Evolutionary conservation across 2,888 invertebrate species (phyloP).

Genomic region (Escarpia spicata): DNA sequence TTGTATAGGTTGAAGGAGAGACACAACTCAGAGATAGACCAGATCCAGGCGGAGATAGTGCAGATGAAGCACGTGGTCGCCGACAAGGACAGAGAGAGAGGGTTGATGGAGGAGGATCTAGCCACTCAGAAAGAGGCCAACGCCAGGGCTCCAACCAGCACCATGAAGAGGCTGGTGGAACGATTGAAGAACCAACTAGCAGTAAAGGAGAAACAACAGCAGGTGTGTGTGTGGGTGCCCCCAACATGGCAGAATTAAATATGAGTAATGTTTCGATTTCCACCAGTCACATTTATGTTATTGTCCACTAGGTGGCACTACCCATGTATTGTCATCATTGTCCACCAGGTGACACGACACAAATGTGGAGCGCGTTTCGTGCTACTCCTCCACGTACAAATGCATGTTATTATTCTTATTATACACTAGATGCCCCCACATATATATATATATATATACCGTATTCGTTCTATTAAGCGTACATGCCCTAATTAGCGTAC

Average conservation of each 20-base stretch:
- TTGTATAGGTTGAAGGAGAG: conserved; percentile 66
- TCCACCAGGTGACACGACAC: background rate
- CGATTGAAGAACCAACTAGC: conserved; percentile 62
- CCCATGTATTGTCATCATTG: background rate
- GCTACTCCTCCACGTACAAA: too few species aligned
- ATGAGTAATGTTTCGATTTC: too few species aligned
- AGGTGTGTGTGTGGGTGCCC: conserved; percentile 49
- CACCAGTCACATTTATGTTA: too few species aligned
- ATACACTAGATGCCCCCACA: too few species aligned
- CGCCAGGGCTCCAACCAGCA: conserved; percentile 57
- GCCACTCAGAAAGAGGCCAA: conserved; percentile 50
- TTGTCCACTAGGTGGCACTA: background rate
- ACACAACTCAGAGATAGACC: conserved; percentile 44
- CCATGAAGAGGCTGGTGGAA: conserved; percentile 62
- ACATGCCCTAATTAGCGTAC: too few species aligned
- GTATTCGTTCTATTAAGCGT: too few species aligned
- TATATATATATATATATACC: too few species aligned
- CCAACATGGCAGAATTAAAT: background rate
- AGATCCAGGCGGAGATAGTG: conserved; percentile 23
- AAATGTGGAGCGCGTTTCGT: too few species aligned
- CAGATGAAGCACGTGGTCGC: conserved; percentile 70
- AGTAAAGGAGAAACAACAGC: conserved; percentile 64
- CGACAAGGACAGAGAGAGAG: conserved; percentile 78
- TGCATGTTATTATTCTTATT: too few species aligned
- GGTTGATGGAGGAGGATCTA: conserved; percentile 72